Percentiles rank a stretch among this genome's conserved stretches.
phyloP scores from a whole-genome alignment of 2,888 invertebrate genomes.

The Conops quadrifasciatus region DNA sequence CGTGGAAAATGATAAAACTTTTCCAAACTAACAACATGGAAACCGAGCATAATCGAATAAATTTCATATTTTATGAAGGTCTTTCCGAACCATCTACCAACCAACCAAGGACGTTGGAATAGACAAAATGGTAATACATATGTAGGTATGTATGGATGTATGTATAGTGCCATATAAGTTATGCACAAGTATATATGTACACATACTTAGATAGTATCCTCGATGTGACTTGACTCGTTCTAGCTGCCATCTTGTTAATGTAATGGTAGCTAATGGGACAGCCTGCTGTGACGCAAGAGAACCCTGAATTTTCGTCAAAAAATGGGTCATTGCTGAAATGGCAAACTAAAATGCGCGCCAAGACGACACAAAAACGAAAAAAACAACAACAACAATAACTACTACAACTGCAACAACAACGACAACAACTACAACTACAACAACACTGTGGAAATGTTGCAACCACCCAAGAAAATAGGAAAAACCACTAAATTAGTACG shows the following conservation, averaged over 20 bases:
- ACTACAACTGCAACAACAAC: not conserved
- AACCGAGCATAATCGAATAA: slow-evolving; percentile 57
- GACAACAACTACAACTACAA: no score
- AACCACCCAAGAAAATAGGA: not conserved
- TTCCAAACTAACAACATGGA: slow-evolving; percentile 51
- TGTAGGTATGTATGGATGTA: not conserved
- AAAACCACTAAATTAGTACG: not conserved
- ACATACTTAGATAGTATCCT: no score
- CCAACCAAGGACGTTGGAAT: not conserved
- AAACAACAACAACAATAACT: no score
- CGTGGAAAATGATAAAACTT: slow-evolving; percentile 38
- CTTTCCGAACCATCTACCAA: no score
- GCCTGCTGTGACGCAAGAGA: not conserved
- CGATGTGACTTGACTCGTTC: slow-evolving; percentile 3
- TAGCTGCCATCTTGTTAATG: not conserved
- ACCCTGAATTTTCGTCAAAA: slow-evolving; percentile 5
- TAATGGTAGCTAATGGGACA: not conserved
- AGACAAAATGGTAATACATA: no score
- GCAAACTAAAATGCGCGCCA: slow-evolving; percentile 9
- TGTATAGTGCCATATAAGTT: no score
- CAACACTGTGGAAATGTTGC: no score
- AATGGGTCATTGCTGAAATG: slow-evolving; percentile 25
- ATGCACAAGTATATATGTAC: no score
- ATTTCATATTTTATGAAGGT: slow-evolving; percentile 54
- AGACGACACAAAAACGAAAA: not conserved